Base-by-base conservation (phyloP, 1,140 invertebrate species). In the Cotesia glomerata region DNA sequence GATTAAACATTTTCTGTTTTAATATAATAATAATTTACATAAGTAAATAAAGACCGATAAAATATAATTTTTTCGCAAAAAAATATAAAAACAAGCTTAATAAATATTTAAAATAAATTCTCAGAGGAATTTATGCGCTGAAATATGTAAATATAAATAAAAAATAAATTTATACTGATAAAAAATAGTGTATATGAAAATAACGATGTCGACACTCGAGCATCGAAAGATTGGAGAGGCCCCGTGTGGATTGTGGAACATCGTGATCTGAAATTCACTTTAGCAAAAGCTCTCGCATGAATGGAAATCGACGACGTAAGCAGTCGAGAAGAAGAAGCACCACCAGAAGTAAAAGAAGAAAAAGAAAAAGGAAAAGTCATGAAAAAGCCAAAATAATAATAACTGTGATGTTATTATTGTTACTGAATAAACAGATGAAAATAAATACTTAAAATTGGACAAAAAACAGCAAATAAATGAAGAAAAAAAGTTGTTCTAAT, bases 221-320 rank as follows among this genome's bases (percentile, higher is more conserved):
- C 13, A 14, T 54, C 52, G 16, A 49, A 65, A 51, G 34, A 51
- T 56, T 56, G 51, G 34, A 54, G 52, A 54, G n/a, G 32, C 32
- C 52, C n/a, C 16, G 32, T 68, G 49, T 56, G 51, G 32, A 68
- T 68, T 54, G 51, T n/a, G 51, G 39, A 36, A 67, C 34, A 39
- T 67, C 56, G 54, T 16, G 65, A 67, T 59, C 58, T 32, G 45
- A 78, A 78, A 80, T 80, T 81, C 76, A 81, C 78, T 81, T 78
- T 74, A 73, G 69, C 74, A 78, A 68, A 79, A 81, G 74, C 78
- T 81, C 69, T 72, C 77, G 77, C 74, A 74, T 77, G 80, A 81
- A 80, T 73, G 75, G 71, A 58, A 74, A 79, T 81, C 79, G 77
- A 77, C 72, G 71, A 75, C 63, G 64, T 67, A 73, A 54, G 61